Base-by-base conservation (phyloP, 2,113 vertebrate species). In the Salvator merianae region DNA sequence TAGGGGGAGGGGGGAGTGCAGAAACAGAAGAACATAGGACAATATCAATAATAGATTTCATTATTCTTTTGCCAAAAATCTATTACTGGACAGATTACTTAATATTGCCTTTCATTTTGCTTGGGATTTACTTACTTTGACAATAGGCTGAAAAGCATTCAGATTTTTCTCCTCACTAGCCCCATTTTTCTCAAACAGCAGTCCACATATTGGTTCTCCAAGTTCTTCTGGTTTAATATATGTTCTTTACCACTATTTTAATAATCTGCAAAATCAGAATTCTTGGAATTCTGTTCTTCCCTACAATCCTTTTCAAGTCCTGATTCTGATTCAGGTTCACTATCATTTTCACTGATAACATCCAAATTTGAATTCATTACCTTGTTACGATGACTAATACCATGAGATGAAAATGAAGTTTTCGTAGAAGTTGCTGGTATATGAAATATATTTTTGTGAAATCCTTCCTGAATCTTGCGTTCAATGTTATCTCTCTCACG, bases 41-140 rank as follows among this genome's bases (percentile, higher is more conserved):
- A 20, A 38, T 20, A 24, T 43, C 32, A 40, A 10, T 16, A 20
- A 53, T 14, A 28, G 34, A 62, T 32, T 43, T 83, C n/a, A 66
- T 18, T 66, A 59, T 34, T 81, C 9, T 16, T 70, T 26, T 62
- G 55, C 55, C 55, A 59, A 20, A 59, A 59, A 18, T 18, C 55
- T 53, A 30, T 55, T 75, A 77, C 14, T 16, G 24, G 65, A 77
- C 77, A 50, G 24, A 80, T 32, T 16, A 34, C 30, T 76, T 53
- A 26, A 32, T 30, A 43, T 24, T 62, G 71, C 78, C 24, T 80
- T 59, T 72, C 62, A 12, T 72, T 72, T 8, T n/a, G n/a, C n/a
- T n/a, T 59, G 7, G 9, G 81, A 62, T 50, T 71, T 50, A 89
- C 92, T 92, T 90, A 93, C 92, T 82, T 88, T 22, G 0, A 32